Conservation (phyloP, 2,888 invertebrate genomes). For the Nomada hirtipes region DNA sequence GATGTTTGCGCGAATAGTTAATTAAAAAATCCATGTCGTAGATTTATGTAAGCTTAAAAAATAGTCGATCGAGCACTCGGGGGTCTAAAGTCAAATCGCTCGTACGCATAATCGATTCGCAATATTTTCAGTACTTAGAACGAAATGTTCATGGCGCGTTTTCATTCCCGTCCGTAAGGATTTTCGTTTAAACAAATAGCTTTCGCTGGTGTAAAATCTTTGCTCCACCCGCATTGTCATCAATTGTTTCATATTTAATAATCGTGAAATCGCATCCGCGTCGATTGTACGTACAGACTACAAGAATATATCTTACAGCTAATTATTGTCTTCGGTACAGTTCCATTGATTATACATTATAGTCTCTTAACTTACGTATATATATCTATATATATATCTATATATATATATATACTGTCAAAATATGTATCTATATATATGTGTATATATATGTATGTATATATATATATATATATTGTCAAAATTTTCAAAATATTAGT, state of each 20-base stretch:
- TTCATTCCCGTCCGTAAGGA: constrained; percentile 10
- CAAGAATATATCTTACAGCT: constrained; percentile 61
- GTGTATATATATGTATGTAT: constrained; percentile 3
- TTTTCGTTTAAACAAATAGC: not conserved
- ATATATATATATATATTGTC: constrained; percentile 44
- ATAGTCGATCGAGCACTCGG: constrained; percentile 14
- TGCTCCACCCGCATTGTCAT: not conserved
- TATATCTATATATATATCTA: constrained; percentile 28
- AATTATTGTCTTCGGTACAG: constrained; percentile 70
- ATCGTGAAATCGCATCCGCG: constrained; percentile 35
- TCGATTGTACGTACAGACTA: constrained; percentile 56
- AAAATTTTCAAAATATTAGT: constrained; percentile 70
- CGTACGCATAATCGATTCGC: constrained; percentile 42
- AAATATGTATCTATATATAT: constrained; percentile 32
- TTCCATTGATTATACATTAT: constrained; percentile 60
- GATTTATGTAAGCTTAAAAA: constrained; percentile 6
- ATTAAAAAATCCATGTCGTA: not conserved
- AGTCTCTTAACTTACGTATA: constrained; percentile 61
- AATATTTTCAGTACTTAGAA: constrained; percentile 7
- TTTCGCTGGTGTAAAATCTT: not conserved
- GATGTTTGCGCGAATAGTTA: not conserved
- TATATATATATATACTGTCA: too few relatives aligned
- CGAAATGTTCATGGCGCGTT: constrained; percentile 14
- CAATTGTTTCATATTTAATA: constrained; percentile 1
- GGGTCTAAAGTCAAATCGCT: constrained; percentile 24